Base-by-base conservation (phyloP, 2,113 vertebrate genomes). In the Cyprinus carpio region DNA sequence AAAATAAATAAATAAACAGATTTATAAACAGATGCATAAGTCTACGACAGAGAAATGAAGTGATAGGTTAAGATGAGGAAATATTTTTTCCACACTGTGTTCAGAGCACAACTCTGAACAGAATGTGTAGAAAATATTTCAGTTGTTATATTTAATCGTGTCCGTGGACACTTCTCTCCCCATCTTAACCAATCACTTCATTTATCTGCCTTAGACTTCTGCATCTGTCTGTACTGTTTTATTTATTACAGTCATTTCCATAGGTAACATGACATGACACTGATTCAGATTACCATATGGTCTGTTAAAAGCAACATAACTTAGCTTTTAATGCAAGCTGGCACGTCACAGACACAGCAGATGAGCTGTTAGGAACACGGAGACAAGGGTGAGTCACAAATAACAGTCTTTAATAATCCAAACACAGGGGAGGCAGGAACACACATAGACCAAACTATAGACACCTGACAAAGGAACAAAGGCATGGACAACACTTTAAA, bases 231-330 rank as follows among this genome's bases (percentile, higher is more conserved):
- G 11, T 81, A 62, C 62, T 86, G 12, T 85, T 83, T 75, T 76
- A 85, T 46, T 81, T 90, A 84, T 56, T 84, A 31, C 15, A 79
- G 79, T 58, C 7, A 75, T 72, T 71, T 85, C 49, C 49, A 76
- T 84, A 16, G 46, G 67, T 83, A 87, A 64, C 46, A 74, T 81
- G 69, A 86, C 72, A 81, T 81, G 71, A 82, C 86, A 81, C 84
- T 84, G 84, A 79, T 90, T 90, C 87, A 85, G 65, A 88, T 90
- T 81, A 91, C 88, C 89, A 87, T 77, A 82, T 84, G 87, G 87
- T 90, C 88, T 84, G 49, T 72, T 34, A 62, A 83, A 85, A 89
- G 86, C 16, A 79, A 46, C 81, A 81, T 51, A 72, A 75, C 69
- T 87, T 85, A 54, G 82, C 81, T 85, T 84, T 90, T 89, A 76